Conservation (phyloP, 2,113 vertebrate species). For the Megaptera novaeangliae region DNA sequence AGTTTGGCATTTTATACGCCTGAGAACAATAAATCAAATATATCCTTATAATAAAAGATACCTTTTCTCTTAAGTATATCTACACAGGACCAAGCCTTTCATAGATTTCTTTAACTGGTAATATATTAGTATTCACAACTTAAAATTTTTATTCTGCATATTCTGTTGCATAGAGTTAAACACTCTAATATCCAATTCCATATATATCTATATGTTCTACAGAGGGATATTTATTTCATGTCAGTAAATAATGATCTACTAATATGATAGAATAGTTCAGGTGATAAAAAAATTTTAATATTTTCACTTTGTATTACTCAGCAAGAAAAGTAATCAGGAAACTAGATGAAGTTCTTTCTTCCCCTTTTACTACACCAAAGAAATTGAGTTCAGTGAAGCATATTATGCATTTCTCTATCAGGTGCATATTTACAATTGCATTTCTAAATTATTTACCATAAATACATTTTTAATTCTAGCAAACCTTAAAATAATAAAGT, state of each 20-base stretch:
- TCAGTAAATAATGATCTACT: neutral
- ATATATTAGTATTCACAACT: neutral
- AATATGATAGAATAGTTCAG: neutral
- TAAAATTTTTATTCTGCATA: neutral
- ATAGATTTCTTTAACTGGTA: neutral
- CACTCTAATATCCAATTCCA: neutral
- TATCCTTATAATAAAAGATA: neutral
- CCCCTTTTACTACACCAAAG: slow-evolving; percentile 12
- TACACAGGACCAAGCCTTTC: neutral
- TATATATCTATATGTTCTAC: neutral
- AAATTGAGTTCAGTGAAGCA: slow-evolving; percentile 17
- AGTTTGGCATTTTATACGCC: neutral
- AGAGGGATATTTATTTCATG: neutral
- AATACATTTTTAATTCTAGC: slow-evolving; percentile 46
- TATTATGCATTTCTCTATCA: neutral
- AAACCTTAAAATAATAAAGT: slow-evolving; percentile 61
- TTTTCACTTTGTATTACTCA: neutral
- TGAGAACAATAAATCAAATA: slow-evolving; percentile 22
- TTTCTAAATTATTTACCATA: slow-evolving; percentile 52
- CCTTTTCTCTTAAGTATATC: neutral
- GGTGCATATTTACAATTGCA: slow-evolving; percentile 41
- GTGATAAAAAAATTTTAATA: neutral
- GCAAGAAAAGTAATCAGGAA: slow-evolving; percentile 39
- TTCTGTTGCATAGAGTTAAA: neutral
- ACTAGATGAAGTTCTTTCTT: neutral